These are phyloP conservation scores for Oophaga sylvatica DNA, from an alignment of 2,797 vertebrate genomes.

Conservation along the genomic window DNA sequence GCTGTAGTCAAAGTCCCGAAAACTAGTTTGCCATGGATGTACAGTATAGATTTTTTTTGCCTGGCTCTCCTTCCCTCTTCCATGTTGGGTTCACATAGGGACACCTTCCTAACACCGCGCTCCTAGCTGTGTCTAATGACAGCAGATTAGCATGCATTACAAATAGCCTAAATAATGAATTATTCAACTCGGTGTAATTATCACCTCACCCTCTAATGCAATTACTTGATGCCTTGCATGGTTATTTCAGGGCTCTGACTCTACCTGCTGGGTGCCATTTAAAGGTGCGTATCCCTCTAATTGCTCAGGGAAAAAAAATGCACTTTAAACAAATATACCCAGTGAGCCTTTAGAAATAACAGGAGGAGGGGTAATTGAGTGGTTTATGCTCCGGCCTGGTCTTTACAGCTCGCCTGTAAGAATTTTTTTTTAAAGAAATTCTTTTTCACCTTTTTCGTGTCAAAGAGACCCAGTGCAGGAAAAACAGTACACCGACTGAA, in stretches of 20 bases:
- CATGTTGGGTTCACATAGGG: constrained; percentile 28
- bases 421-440: background rate
- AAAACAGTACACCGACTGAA: background rate
- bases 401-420: background rate
- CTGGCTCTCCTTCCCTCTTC: background rate
- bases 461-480: background rate
- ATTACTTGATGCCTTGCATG: constrained; percentile 66
- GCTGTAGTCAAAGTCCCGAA: background rate
- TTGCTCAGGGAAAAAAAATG: constrained; percentile 49
- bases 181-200: constrained; percentile 69
- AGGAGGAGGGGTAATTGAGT: constrained; percentile 14
- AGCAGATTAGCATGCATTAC: constrained; percentile 69
- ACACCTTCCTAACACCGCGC: constrained; percentile 11
- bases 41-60: too few species aligned
- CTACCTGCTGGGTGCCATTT: constrained; percentile 65
- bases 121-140: constrained; percentile 65
- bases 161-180: constrained; percentile 72
- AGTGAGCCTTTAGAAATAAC: constrained; percentile 35
- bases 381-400: constrained; percentile 12
- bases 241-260: constrained; percentile 67
- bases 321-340: constrained; percentile 51
- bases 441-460: background rate
- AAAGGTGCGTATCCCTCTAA: constrained; percentile 53
- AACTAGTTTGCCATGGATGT: background rate
- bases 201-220: constrained; percentile 67